Evolutionary conservation across 2,797 vertebrate species (phyloP).

Genomic region (Hippoglossus hippoglossus): DNA sequence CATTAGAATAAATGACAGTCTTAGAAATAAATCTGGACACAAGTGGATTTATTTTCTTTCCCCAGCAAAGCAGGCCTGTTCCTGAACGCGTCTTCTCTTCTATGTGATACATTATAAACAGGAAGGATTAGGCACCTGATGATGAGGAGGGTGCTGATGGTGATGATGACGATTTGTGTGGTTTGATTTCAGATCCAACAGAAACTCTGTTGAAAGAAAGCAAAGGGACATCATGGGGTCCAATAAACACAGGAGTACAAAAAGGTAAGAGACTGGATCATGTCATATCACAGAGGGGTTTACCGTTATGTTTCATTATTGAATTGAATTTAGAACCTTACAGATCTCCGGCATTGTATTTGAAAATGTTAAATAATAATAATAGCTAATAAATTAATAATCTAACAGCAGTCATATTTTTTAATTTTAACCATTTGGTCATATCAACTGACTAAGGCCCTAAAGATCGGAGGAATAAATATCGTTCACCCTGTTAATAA

Average conservation of each 20-base stretch:
- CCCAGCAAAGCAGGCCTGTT: background rate
- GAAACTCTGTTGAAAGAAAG: slow-evolving; percentile 96
- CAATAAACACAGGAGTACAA: slow-evolving; percentile 93
- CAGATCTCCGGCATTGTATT: too few relatives aligned
- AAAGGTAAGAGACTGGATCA: slow-evolving; percentile 89
- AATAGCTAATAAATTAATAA: background rate
- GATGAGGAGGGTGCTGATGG: background rate
- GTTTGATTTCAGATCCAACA: slow-evolving; percentile 89
- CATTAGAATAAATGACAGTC: fast-evolving
- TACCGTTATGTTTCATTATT: background rate
- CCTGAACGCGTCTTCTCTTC: background rate
- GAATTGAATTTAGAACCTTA: too few relatives aligned
- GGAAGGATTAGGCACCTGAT: too few relatives aligned
- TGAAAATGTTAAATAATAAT: background rate
- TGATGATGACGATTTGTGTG: slow-evolving; percentile 15
- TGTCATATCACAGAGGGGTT: background rate
- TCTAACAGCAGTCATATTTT: background rate
- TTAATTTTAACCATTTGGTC: too few relatives aligned
- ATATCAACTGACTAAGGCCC: background rate
- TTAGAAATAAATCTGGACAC: background rate
- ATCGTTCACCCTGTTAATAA: background rate
- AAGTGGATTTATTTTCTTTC: background rate
- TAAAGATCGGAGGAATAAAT: background rate
- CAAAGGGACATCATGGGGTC: slow-evolving; percentile 92
- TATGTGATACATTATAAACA: too few relatives aligned